Conservation (phyloP, 2,113 vertebrate genomes). For the Ammodytes marinus region DNA sequence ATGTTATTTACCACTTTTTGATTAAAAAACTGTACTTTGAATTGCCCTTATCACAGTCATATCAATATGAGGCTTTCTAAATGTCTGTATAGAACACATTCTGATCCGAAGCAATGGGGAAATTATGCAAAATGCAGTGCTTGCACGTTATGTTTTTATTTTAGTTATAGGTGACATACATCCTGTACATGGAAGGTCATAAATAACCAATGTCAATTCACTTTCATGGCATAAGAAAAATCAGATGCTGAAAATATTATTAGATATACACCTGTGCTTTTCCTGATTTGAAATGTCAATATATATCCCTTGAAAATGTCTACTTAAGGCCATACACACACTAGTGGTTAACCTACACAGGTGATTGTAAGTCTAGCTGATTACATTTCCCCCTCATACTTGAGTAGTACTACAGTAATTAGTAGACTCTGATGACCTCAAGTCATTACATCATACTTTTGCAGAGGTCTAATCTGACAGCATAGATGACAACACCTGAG, state of each 20-base stretch:
- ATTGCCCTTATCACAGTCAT: neutral
- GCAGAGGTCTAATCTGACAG: neutral
- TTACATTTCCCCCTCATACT: neutral
- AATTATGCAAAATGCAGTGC: neutral
- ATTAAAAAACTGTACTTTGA: neutral
- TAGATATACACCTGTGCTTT: neutral
- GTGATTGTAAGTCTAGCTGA: neutral
- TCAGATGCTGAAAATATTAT: neutral
- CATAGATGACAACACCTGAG: neutral
- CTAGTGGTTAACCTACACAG: neutral
- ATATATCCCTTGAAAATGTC: neutral
- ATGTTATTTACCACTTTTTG: constrained; percentile 5
- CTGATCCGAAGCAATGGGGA: neutral
- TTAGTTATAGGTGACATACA: neutral
- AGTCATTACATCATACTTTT: neutral
- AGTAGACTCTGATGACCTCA: neutral
- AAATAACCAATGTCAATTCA: neutral
- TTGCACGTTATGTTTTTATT: neutral
- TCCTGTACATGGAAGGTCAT: neutral
- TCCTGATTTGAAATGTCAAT: neutral
- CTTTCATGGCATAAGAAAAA: neutral
- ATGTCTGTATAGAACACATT: neutral
- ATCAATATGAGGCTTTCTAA: neutral
- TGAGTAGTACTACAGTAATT: neutral
- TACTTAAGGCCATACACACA: neutral